phyloP scores from a whole-genome alignment of 2,113 vertebrate species.

The Syngnathus scovelli region DNA sequence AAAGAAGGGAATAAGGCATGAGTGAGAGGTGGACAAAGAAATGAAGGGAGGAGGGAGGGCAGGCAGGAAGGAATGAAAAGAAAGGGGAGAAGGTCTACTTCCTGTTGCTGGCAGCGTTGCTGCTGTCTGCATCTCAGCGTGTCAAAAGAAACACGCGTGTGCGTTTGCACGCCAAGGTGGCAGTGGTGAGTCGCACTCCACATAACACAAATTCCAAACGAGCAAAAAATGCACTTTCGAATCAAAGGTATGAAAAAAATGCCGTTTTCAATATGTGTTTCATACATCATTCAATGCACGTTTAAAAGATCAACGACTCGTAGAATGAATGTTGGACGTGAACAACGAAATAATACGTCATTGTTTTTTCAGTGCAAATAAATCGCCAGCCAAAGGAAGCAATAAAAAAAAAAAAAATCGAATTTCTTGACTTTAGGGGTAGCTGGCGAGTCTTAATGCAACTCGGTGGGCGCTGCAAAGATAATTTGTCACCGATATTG shows the following conservation, averaged over 20 bases:
- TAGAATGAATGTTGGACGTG: too few species aligned
- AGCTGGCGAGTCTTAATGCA: not conserved
- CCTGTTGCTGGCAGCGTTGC: constrained; percentile 11
- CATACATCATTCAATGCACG: too few species aligned
- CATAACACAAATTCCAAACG: not conserved
- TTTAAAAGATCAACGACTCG: too few species aligned
- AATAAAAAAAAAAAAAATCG: too few species aligned
- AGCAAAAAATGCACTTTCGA: not conserved
- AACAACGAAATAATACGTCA: too few species aligned
- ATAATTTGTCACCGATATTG: constrained; percentile 13
- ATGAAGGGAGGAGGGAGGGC: not conserved
- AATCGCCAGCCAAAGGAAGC: too few species aligned
- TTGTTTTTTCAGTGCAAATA: too few species aligned
- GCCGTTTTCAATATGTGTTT: too few species aligned
- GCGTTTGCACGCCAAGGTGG: constrained; percentile 55
- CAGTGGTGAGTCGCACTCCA: constrained; percentile 55
- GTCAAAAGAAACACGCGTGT: not conserved
- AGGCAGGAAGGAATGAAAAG: not conserved
- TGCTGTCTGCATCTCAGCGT: constrained; percentile 10
- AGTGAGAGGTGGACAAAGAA: not conserved
- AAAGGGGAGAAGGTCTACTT: not conserved
- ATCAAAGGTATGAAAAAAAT: too few species aligned
- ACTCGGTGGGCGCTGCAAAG: not conserved
- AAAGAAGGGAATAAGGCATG: not conserved
- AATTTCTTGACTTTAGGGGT: not conserved